A percentile compares a stretch with the other conserved stretches of the same genome.
These are phyloP conservation scores for Emys orbicularis DNA, from an alignment of 2,797 vertebrate species.

Conservation along the genomic window DNA sequence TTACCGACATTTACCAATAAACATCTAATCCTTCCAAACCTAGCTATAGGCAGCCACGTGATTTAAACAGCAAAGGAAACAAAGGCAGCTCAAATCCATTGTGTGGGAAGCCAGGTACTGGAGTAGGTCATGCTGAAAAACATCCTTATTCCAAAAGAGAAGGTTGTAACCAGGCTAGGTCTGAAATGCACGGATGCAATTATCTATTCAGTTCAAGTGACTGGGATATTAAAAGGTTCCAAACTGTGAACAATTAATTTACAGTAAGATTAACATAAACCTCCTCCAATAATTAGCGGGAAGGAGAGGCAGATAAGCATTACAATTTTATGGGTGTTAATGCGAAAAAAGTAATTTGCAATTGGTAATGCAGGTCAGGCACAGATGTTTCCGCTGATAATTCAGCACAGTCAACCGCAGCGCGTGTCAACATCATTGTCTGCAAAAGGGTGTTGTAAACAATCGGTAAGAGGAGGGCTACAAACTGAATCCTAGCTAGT, in stretches of 20 bases:
- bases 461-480: neutral
- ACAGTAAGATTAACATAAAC: conserved; percentile 47
- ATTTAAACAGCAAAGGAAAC: neutral
- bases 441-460: neutral
- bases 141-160: neutral
- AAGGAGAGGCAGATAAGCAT: conserved; percentile 49
- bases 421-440: neutral
- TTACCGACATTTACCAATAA: neutral
- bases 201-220: neutral
- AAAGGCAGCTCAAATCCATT: neutral
- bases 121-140: neutral
- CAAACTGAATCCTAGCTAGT: fast-evolving
- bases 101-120: neutral
- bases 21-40: neutral
- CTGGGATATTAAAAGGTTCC: neutral
- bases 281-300: conserved; percentile 58
- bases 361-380: conserved; percentile 39
- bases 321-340: conserved; percentile 39
- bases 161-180: neutral
- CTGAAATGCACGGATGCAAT: neutral
- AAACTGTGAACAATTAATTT: conserved; percentile 55
- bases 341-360: conserved; percentile 47
- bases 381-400: conserved; percentile 40
- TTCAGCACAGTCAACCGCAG: neutral
- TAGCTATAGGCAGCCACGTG: neutral